A percentile compares a stretch with the other conserved stretches of the same genome.
These are phyloP conservation scores for Nomada fucata DNA, from an alignment of 2,888 invertebrate species.

Conservation along the genomic window DNA sequence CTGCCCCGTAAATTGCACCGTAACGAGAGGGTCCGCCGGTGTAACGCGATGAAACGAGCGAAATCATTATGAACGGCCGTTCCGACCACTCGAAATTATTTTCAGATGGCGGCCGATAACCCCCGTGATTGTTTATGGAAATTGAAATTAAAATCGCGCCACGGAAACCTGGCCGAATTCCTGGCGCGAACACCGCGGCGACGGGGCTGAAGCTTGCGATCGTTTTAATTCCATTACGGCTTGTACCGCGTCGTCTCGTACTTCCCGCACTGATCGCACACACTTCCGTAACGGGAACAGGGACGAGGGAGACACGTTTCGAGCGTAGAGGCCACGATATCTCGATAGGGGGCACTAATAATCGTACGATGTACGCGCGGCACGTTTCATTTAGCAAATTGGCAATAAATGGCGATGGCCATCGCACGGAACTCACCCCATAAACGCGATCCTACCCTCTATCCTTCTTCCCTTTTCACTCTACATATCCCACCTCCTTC, in stretches of 20 bases:
- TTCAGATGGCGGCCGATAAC: slow-evolving; percentile 35
- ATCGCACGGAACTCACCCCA: slow-evolving; percentile 75
- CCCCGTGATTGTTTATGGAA: slow-evolving; percentile 46
- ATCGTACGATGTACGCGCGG: slow-evolving; percentile 79
- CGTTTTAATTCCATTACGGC: slow-evolving; percentile 64
- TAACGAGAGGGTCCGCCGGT: slow-evolving; percentile 35
- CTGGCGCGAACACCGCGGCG: background rate
- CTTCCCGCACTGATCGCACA: slow-evolving; percentile 29
- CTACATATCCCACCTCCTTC: slow-evolving; percentile 46
- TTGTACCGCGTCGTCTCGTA: slow-evolving; percentile 34
- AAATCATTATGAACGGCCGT: slow-evolving; percentile 43
- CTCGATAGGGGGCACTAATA: slow-evolving; percentile 75
- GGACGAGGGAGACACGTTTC: slow-evolving; percentile 28
- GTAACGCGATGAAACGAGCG: slow-evolving; percentile 43
- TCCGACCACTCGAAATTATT: slow-evolving; percentile 41
- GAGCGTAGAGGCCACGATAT: slow-evolving; percentile 46
- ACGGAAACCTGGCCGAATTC: slow-evolving; percentile 36
- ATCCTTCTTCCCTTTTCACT: slow-evolving; percentile 59
- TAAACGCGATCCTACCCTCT: slow-evolving; percentile 69
- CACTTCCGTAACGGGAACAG: too few relatives aligned
- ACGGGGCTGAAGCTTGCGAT: slow-evolving; percentile 23
- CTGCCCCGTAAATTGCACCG: slow-evolving; percentile 39
- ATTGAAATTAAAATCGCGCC: slow-evolving; percentile 47
- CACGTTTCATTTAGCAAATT: slow-evolving; percentile 84
- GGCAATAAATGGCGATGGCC: slow-evolving; percentile 83